A percentile compares a stretch with the other conserved stretches of the same genome.
phyloP scores from a whole-genome alignment of 2,797 vertebrate genomes.

The Esox lucius region DNA sequence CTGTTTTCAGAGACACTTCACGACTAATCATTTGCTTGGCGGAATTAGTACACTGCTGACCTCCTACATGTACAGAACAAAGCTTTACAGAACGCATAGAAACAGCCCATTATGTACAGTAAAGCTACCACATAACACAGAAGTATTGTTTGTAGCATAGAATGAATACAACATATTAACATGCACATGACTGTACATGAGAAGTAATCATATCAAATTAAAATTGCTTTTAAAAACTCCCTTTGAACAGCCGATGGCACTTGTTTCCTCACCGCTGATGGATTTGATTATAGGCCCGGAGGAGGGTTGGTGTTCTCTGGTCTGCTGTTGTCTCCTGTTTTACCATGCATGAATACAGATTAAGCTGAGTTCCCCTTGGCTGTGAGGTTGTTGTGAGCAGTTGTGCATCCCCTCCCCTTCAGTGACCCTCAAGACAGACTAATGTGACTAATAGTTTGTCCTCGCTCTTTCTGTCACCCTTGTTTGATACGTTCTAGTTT shows the following conservation, averaged over 20 bases:
- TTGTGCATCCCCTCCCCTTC: neutral
- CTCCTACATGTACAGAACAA: neutral
- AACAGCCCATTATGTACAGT: neutral
- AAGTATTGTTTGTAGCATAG: neutral
- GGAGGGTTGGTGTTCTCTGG: neutral
- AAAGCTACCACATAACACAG: neutral
- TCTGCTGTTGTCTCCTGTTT: neutral
- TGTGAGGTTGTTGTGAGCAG: neutral
- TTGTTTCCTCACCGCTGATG: neutral
- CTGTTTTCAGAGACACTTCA: too few species aligned
- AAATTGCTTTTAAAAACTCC: neutral
- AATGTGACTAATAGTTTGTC: neutral
- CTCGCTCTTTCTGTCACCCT: neutral
- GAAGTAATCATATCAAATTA: neutral
- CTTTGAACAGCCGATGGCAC: neutral
- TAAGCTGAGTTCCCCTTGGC: neutral
- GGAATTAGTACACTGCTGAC: too few species aligned
- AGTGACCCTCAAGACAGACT: neutral
- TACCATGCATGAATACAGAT: constrained; percentile 1
- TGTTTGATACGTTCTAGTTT: neutral
- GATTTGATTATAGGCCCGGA: neutral
- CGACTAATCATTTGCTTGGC: too few species aligned
- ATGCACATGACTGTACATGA: neutral
- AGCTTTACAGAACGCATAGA: neutral
- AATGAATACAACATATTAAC: neutral